phyloP scores from a whole-genome alignment of 2,888 invertebrate species.

The Leptogaster cylindrica region DNA sequence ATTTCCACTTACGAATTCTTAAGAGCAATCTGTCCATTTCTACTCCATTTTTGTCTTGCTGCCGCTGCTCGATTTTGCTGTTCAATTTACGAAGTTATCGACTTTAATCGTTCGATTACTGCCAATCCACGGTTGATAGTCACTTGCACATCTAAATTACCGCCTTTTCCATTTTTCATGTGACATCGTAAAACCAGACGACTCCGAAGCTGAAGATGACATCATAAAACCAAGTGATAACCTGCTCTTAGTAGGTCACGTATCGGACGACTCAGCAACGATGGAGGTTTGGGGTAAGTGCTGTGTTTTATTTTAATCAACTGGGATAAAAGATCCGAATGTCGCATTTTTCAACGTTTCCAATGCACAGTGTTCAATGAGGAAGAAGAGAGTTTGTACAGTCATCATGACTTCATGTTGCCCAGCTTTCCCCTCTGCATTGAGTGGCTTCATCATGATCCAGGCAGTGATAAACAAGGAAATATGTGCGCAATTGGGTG shows the following conservation, averaged over 20 bases:
- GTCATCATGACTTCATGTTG: slow-evolving; percentile 91
- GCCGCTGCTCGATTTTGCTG: too few species aligned
- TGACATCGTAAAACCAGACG: slow-evolving; percentile 49
- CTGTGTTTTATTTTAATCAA: neutral
- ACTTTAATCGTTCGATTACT: too few species aligned
- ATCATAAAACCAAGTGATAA: slow-evolving; percentile 88
- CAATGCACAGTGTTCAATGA: slow-evolving; percentile 82
- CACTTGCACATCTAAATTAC: too few species aligned
- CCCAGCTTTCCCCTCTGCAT: slow-evolving; percentile 90
- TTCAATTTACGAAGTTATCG: too few species aligned
- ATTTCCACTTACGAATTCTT: too few species aligned
- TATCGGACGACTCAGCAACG: slow-evolving; percentile 83
- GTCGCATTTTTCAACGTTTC: slow-evolving; percentile 40
- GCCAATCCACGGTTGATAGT: too few species aligned
- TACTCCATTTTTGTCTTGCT: too few species aligned
- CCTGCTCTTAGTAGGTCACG: slow-evolving; percentile 83
- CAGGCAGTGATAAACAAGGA: slow-evolving; percentile 72
- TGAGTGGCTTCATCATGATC: slow-evolving; percentile 92
- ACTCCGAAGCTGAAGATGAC: slow-evolving; percentile 89
- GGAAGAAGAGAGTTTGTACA: slow-evolving; percentile 85
- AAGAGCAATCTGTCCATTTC: too few species aligned
- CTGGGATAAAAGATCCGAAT: neutral
- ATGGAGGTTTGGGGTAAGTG: slow-evolving; percentile 83
- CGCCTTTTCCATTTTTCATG: slow-evolving; percentile 18
- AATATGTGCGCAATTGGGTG: slow-evolving; percentile 92